Conservation (phyloP, 2,797 vertebrate genomes). For the Sciaenops ocellatus region DNA sequence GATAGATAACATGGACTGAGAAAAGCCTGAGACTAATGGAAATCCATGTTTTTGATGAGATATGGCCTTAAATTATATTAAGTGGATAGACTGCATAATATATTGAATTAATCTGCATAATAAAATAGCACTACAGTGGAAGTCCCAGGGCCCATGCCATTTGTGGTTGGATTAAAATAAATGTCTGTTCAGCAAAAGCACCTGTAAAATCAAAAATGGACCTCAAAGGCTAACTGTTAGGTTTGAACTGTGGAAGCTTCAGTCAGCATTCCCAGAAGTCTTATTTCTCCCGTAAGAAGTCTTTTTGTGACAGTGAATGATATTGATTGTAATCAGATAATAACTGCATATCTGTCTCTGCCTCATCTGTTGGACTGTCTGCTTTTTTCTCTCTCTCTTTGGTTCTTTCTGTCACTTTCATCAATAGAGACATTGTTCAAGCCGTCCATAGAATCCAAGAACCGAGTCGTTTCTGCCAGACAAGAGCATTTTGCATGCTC, state of each 20-base stretch:
- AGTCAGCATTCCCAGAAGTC: slow-evolving; percentile 9
- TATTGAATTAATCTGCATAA: background rate
- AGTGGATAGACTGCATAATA: background rate
- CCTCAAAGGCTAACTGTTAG: background rate
- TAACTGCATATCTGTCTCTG: slow-evolving; percentile 52
- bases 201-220: slow-evolving; percentile 3
- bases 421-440: slow-evolving; percentile 74
- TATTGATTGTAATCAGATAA: slow-evolving; percentile 58
- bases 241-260: background rate
- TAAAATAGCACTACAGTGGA: background rate
- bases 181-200: background rate
- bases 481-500: slow-evolving; percentile 45
- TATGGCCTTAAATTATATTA: slow-evolving; percentile 6
- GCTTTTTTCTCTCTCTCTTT: slow-evolving; percentile 27
- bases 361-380: slow-evolving; percentile 50
- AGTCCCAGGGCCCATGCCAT: background rate
- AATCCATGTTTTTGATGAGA: slow-evolving; percentile 9
- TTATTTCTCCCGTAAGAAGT: slow-evolving; percentile 10
- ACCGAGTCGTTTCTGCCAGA: slow-evolving; percentile 56
- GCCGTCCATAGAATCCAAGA: slow-evolving; percentile 44
- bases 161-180: slow-evolving; percentile 6
- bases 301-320: slow-evolving; percentile 53
- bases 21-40: slow-evolving; percentile 8
- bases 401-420: slow-evolving; percentile 44
- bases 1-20: background rate